Evolutionary conservation across 2,113 vertebrate genomes (phyloP).

Genomic region (Triplophysa rosa): DNA sequence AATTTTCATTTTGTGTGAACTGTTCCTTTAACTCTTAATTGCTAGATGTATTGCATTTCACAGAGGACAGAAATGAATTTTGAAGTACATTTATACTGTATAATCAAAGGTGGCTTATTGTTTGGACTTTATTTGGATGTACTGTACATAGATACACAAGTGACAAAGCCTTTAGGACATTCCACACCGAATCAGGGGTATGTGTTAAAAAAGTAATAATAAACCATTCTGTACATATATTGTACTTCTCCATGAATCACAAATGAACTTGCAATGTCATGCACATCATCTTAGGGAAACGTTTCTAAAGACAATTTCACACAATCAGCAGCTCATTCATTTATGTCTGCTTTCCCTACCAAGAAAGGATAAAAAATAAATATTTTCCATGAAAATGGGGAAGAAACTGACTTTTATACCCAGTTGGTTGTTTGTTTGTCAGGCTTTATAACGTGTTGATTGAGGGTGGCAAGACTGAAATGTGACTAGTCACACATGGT

Average conservation of each 20-base stretch:
- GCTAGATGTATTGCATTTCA: too few species aligned
- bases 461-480: constrained; percentile 37
- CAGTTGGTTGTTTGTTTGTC: constrained; percentile 12
- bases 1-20: too few species aligned
- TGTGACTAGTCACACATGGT: constrained; percentile 42
- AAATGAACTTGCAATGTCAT: background rate
- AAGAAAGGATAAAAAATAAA: background rate
- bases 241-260: background rate
- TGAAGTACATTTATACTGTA: too few species aligned
- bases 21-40: too few species aligned
- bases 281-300: too few species aligned
- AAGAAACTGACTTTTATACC: background rate
- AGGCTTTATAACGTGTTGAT: constrained; percentile 21
- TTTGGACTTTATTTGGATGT: background rate
- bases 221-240: background rate
- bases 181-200: background rate
- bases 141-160: background rate
- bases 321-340: background rate
- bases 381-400: background rate
- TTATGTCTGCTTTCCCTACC: background rate
- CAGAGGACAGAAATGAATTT: too few species aligned
- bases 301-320: background rate
- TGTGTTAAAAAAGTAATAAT: background rate
- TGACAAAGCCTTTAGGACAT: background rate
- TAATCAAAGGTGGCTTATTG: background rate